Base-by-base conservation (phyloP, 2,888 invertebrate species). In the Sinelater perroti region DNA sequence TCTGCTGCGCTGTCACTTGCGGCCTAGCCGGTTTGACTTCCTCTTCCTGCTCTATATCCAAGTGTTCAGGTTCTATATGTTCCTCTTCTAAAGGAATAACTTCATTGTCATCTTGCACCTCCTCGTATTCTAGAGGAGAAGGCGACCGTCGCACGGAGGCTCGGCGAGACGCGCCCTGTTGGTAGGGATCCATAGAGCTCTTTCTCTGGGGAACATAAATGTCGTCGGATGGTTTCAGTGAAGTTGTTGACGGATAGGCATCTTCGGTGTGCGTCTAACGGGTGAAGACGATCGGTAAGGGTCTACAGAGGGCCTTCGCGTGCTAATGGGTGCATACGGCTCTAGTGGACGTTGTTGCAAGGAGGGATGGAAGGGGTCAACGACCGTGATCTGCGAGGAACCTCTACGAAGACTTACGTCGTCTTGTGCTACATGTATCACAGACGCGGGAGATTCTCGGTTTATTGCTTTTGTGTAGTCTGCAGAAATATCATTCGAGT, bases 1-100 rank as follows among this genome's bases (percentile, higher is more conserved):
- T 84, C 76, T 94, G 93, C 71, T 85, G 88, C n/a, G 92, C 89
- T 8, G 91, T 91, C 76, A 91, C 82, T 72, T 89, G 87, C 1
- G 87, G 82, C 66, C 85, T 83, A 13, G 83, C 84, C 44, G 84
- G 81, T 11, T 85, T 82, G 16, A 81, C 79, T 62, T 82, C 72
- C 10, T 82, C 78, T 71, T 85, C 85, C 67, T 85, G 84, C 63
- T 82, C 84, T 61, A 79, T 79, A 21, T 77, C 11, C 1, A 6
- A 13, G 10, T 46, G 40, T 16, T 50, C 30, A 5, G 14, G 14
- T 20, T 54, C 77, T 2, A 77, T 76, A 60, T 70, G 74, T 68
- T 79, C 79, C 61, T 75, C 74, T 64, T 76, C 76, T 26, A 73
- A 71, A n/a, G 59, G 31, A 3, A 50, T 55, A 0, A 68, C 68